Percentiles rank a stretch among this genome's conserved stretches.
Conservation (phyloP, 2,888 invertebrate genomes). For the Tanaodytes sp. region DNA sequence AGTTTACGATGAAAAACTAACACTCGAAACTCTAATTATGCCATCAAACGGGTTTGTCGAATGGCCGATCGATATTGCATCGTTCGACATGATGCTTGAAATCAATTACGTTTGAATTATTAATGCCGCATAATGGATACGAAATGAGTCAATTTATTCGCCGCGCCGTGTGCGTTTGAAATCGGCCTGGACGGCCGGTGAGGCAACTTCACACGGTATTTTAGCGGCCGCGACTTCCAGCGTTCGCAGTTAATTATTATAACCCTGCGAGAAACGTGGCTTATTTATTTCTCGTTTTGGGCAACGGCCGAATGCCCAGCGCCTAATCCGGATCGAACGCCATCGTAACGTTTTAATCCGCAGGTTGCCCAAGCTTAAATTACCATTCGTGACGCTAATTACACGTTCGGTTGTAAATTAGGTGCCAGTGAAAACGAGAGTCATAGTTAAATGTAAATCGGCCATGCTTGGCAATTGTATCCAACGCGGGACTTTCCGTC, state of each 20-base stretch:
- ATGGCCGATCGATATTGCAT: conserved; percentile 40
- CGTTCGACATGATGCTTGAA: conserved; percentile 28
- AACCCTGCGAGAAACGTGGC: conserved; percentile 8
- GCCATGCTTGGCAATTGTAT: conserved; percentile 17
- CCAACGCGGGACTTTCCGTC: conserved; percentile 34
- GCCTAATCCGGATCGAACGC: conserved; percentile 42
- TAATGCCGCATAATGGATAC: conserved; percentile 41
- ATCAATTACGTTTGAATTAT: conserved; percentile 49
- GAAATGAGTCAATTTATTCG: conserved; percentile 38
- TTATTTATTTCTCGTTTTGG: conserved; percentile 39
- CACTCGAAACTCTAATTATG: conserved; percentile 42
- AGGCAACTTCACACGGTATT: conserved; percentile 32
- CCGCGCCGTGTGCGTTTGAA: conserved; percentile 18
- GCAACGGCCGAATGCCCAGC: conserved; percentile 26
- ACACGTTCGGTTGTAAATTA: conserved; percentile 61
- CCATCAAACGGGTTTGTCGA: conserved; percentile 41
- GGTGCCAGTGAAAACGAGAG: conserved; percentile 58
- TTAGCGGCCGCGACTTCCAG: conserved; percentile 11
- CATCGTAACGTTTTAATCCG: conserved; percentile 60
- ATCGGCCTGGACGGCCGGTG: too few species aligned
- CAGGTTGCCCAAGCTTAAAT: conserved; percentile 58
- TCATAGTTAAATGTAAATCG: conserved; percentile 45
- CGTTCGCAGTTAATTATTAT: conserved; percentile 34
- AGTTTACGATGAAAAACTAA: too few species aligned
- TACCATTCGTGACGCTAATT: conserved; percentile 61